These are phyloP conservation scores for Ictalurus punctatus DNA, from an alignment of 2,113 vertebrate genomes.

Conservation along the genomic window DNA sequence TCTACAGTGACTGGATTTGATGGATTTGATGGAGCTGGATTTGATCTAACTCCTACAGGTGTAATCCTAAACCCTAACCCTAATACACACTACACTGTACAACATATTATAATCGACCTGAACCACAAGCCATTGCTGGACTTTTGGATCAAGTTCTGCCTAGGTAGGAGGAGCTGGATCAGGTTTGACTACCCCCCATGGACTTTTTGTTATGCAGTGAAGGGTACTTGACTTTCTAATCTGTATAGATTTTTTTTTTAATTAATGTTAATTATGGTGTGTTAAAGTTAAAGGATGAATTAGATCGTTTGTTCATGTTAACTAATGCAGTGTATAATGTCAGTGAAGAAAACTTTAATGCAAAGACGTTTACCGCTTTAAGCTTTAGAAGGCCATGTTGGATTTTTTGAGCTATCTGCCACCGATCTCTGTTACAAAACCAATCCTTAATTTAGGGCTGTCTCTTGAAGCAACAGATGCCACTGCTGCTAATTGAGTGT, in stretches of 20 bases:
- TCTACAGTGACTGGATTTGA: no score
- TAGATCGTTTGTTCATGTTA: no score
- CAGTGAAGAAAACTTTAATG: no score
- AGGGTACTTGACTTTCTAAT: no score
- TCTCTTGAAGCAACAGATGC: slow-evolving; percentile 3
- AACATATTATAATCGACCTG: neutral
- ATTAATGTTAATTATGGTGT: no score
- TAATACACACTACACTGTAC: neutral
- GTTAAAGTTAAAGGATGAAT: no score
- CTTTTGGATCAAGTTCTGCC: no score
- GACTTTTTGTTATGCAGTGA: no score
- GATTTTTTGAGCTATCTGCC: neutral
- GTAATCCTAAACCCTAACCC: neutral
- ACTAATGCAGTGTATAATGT: no score
- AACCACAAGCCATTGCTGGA: neutral
- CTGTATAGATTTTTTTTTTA: no score
- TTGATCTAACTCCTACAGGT: no score
- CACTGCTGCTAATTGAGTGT: neutral
- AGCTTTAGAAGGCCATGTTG: neutral
- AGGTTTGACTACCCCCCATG: no score
- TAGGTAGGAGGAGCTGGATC: neutral
- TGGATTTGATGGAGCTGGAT: neutral
- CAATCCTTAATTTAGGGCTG: neutral
- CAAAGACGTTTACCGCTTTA: neutral
- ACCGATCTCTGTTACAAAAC: neutral